Evolutionary conservation across 2,113 vertebrate species (phyloP).

Genomic region (Donacobius atricapilla): DNA sequence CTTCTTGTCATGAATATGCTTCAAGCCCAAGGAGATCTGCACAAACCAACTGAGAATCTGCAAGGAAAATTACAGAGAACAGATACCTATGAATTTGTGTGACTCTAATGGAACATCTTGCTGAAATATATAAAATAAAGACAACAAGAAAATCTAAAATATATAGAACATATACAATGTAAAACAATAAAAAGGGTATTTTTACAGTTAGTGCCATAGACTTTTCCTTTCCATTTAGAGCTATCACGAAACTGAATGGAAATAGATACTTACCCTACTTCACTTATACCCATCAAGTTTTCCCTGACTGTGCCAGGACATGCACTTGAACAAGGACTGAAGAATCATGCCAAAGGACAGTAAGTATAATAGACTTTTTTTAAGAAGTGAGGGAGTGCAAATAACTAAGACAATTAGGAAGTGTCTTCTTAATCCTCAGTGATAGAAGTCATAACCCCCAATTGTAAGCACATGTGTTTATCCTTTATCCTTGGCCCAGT

Average conservation of each 20-base stretch:
- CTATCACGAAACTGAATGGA: not conserved
- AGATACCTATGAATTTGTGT: not conserved
- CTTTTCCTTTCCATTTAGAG: not conserved
- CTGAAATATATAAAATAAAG: not conserved
- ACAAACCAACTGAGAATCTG: slow-evolving; percentile 90
- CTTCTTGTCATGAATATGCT: slow-evolving; percentile 92
- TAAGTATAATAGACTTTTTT: not conserved
- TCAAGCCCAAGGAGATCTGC: slow-evolving; percentile 91
- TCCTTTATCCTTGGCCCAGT: not conserved
- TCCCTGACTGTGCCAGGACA: not conserved
- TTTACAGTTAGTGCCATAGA: not conserved
- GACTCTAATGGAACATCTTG: not conserved
- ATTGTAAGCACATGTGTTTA: not conserved
- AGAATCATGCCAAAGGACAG: not conserved
- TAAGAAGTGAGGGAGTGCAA: not conserved
- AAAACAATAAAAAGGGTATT: not conserved
- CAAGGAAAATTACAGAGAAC: not conserved
- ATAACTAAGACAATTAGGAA: not conserved
- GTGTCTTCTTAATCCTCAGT: not conserved
- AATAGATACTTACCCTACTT: not conserved
- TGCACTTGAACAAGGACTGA: not conserved
- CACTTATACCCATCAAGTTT: not conserved
- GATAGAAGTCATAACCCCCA: not conserved
- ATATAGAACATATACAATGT: not conserved
- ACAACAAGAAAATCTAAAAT: not conserved